These are phyloP conservation scores for Malacosoma neustria DNA, from an alignment of 2,888 invertebrate genomes.

Conservation along the genomic window DNA sequence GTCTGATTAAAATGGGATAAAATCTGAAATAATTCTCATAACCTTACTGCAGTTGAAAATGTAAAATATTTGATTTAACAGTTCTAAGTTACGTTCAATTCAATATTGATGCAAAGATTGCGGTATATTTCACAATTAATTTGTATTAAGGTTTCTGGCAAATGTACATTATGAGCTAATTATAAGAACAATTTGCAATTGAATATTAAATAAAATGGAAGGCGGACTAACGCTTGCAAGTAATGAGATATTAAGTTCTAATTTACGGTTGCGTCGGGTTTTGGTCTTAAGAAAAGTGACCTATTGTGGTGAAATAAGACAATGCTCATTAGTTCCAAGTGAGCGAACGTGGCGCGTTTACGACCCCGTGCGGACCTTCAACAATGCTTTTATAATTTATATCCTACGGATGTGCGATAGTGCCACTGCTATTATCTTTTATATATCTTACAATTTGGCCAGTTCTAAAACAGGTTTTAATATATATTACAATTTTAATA, in stretches of 20 bases:
- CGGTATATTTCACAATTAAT: too few species aligned
- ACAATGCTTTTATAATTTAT: slow-evolving; percentile 67
- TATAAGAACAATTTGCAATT: background rate
- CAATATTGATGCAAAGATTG: too few species aligned
- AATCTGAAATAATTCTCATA: too few species aligned
- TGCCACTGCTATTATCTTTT: slow-evolving; percentile 24
- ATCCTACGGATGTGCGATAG: slow-evolving; percentile 44
- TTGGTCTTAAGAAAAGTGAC: slow-evolving; percentile 65
- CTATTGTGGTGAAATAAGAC: slow-evolving; percentile 68
- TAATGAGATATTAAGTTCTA: slow-evolving; percentile 70
- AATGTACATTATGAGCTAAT: too few species aligned
- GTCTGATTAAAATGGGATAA: too few species aligned
- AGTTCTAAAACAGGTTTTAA: background rate
- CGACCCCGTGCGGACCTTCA: slow-evolving; percentile 32
- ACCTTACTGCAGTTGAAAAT: too few species aligned
- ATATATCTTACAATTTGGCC: background rate
- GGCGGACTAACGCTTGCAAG: slow-evolving; percentile 57
- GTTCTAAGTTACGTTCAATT: too few species aligned
- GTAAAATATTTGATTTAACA: too few species aligned
- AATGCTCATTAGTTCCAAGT: slow-evolving; percentile 62
- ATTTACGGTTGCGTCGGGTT: slow-evolving; percentile 63
- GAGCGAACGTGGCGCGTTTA: slow-evolving; percentile 50
- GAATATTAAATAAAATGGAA: slow-evolving; percentile 7
- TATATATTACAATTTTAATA: slow-evolving; percentile 5
- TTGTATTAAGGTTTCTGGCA: too few species aligned